A percentile compares a stretch with the other conserved stretches of the same genome.
Evolutionary conservation across 2,888 invertebrate genomes (phyloP).

Genomic region (Hypena proboscidalis): DNA sequence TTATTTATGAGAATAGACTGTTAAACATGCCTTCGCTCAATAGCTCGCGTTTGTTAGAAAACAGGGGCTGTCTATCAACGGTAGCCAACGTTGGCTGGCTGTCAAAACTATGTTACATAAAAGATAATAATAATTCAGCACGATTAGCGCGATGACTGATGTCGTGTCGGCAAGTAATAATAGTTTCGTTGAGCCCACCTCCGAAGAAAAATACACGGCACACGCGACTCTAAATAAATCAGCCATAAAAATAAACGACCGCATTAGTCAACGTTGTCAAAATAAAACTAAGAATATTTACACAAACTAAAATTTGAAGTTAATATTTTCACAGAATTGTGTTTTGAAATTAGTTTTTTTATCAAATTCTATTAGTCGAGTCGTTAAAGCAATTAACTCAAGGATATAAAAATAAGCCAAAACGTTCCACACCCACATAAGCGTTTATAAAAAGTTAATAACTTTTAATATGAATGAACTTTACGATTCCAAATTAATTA

Average conservation of each 20-base stretch:
- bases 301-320: constrained; percentile 52
- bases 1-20: background rate
- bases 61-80: constrained; percentile 48
- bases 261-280: constrained; percentile 83
- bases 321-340: constrained; percentile 43
- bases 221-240: constrained; percentile 77
- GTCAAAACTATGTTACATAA: constrained; percentile 73
- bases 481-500: constrained; percentile 62
- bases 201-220: constrained; percentile 68
- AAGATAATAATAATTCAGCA: constrained; percentile 72
- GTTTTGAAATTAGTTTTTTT: constrained; percentile 40
- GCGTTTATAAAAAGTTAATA: constrained; percentile 54
- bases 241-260: constrained; percentile 81
- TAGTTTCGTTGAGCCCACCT: constrained; percentile 71
- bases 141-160: constrained; percentile 80
- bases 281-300: constrained; percentile 76
- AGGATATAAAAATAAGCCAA: constrained; percentile 41
- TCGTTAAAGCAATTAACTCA: constrained; percentile 48
- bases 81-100: constrained; percentile 60
- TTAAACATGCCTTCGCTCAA: background rate
- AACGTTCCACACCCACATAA: constrained; percentile 37
- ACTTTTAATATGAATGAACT: constrained; percentile 59
- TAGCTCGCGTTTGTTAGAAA: constrained; percentile 25
- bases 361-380: constrained; percentile 45
- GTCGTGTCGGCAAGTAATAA: constrained; percentile 79